A percentile compares a stretch with the other conserved stretches of the same genome.
Conservation (phyloP, 2,888 invertebrate genomes). For the Noctua fimbriata region DNA sequence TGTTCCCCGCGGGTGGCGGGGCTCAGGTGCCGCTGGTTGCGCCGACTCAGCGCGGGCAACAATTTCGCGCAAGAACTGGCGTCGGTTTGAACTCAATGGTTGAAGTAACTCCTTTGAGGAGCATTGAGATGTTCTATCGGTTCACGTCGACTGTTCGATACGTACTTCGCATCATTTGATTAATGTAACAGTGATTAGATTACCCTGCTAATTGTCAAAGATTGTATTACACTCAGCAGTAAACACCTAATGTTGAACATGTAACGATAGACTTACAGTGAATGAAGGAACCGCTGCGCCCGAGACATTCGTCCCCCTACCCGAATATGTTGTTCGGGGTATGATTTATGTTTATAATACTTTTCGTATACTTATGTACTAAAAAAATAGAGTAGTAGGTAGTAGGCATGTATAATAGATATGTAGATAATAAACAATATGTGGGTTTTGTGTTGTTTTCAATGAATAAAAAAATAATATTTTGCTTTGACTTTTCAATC, state of each 20-base stretch:
- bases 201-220: conserved; percentile 22
- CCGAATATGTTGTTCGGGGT: not conserved
- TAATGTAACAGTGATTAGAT: conserved; percentile 16
- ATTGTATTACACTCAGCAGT: not conserved
- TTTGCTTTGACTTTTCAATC: not conserved
- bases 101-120: conserved; percentile 67
- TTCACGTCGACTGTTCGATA: conserved; percentile 25
- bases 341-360: not conserved
- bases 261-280: not conserved
- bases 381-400: not conserved
- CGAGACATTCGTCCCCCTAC: too few relatives aligned
- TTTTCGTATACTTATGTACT: not conserved
- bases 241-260: not conserved
- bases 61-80: conserved; percentile 76
- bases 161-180: conserved; percentile 24
- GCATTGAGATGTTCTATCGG: conserved; percentile 62
- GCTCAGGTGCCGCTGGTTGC: conserved; percentile 64
- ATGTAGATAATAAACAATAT: not conserved
- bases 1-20: conserved; percentile 24
- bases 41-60: conserved; percentile 73
- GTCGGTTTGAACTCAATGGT: conserved; percentile 70
- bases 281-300: too few relatives aligned
- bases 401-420: not conserved
- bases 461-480: too few relatives aligned
- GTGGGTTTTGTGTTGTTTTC: not conserved